Evolutionary conservation across 2,113 vertebrate genomes (phyloP).

Genomic region (Lepidothrix coronata): DNA sequence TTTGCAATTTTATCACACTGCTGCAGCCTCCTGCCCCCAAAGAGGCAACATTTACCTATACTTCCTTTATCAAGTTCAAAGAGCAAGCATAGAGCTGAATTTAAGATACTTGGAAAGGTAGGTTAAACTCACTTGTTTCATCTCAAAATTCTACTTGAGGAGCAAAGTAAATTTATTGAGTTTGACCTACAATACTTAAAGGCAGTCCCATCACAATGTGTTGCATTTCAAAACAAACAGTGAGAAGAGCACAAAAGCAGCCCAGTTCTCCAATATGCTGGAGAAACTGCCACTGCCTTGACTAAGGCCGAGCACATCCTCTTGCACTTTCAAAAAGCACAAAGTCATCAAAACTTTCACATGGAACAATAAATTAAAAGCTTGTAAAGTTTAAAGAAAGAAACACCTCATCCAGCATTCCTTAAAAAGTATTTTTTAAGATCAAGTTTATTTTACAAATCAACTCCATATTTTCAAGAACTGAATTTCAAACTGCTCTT

Average conservation of each 20-base stretch:
- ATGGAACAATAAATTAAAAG: neutral
- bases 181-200: neutral
- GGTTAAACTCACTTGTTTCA: neutral
- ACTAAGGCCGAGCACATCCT: neutral
- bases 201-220: neutral
- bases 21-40: neutral
- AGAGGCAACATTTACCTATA: conserved; percentile 40
- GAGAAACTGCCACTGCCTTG: neutral
- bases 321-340: conserved; percentile 11
- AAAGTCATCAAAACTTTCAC: neutral
- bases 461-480: neutral
- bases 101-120: neutral
- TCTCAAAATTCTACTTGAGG: neutral
- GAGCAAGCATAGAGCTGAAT: neutral
- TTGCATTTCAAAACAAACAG: neutral
- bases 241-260: neutral
- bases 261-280: neutral
- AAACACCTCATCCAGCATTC: neutral
- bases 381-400: neutral
- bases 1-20: conserved; percentile 18
- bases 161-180: neutral
- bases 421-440: neutral
- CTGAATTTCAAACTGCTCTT: neutral
- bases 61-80: conserved; percentile 50
- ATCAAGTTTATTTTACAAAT: neutral